These are phyloP conservation scores for Capromys pilorides DNA, from an alignment of 2,797 vertebrate species.

Conservation along the genomic window DNA sequence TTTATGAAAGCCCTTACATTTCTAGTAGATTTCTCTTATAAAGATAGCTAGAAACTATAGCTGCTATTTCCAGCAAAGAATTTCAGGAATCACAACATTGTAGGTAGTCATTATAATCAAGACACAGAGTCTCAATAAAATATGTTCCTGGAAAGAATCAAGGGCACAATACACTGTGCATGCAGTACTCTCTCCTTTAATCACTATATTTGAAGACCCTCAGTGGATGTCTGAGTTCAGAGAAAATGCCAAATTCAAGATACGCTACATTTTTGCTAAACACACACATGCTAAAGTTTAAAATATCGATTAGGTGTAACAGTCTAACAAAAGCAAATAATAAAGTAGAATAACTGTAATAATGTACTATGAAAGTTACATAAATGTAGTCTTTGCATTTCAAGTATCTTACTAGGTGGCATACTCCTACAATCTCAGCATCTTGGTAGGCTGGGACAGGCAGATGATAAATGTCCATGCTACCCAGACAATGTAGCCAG, in stretches of 20 bases:
- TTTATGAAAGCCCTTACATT: not conserved
- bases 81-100: not conserved
- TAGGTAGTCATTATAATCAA: not conserved
- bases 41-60: not conserved
- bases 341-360: not conserved
- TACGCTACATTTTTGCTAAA: not conserved
- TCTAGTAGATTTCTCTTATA: not conserved
- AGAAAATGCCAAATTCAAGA: not conserved
- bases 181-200: not conserved
- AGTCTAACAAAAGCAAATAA: not conserved
- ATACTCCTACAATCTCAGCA: not conserved
- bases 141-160: not conserved
- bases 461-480: too few relatives aligned
- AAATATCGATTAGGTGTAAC: not conserved
- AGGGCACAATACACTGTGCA: accelerated
- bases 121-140: not conserved
- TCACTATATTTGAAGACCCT: not conserved
- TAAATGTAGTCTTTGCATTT: not conserved
- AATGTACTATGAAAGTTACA: not conserved
- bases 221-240: not conserved
- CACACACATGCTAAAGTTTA: not conserved
- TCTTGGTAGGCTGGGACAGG: not conserved
- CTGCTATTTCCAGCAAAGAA: not conserved
- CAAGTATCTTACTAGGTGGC: not conserved
- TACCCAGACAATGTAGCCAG: too few relatives aligned